Evolutionary conservation across 1,140 invertebrate species (phyloP), one percentile per base, ranked within the genome.

Genomic region (Idris sp.): DNA sequence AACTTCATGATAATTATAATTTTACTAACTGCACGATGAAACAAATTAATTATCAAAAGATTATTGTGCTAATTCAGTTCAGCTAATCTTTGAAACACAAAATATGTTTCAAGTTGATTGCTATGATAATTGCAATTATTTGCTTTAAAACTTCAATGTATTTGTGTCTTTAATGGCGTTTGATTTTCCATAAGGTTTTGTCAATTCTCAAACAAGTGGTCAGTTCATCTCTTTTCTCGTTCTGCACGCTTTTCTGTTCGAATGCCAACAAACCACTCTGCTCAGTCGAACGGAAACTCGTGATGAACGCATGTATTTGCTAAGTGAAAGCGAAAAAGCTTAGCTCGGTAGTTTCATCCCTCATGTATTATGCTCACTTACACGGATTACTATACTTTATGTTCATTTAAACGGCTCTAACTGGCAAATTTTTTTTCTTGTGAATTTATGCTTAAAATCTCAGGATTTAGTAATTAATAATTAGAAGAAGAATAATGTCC

Each of bases 141-240:
- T 22, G 6, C 18, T 38, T n/a, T n/a, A n/a, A n/a, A 25, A 11
- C 19, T 19, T 7, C 4, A 51, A 36, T 43, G 16, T 48, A 48
- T 67, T 54, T 38, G 31, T 25, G 28, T 51, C 43, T 51, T 31
- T 33, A 15, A 64, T 35, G 61, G 16, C 11, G 11, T 7, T 22
- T 40, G 30, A 46, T 44, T 46, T 54, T 44, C 14, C 30, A 30
- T 36, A 44, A 36, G 40, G 28, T 16, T 40, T 41, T 43, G 51
- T 49, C 43, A 43, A 49, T 35, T 59, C 30, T 59, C 65, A 44
- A 71, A 71, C 65, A 71, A 54, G 54, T 71, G 54, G 56, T 61
- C 65, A 51, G 54, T 71, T 30, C 48, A 61, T 71, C 31, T 61
- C 46, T 30, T 56, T 2, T 2, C 15, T 2, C 18, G 26, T 53